Evolutionary conservation across 2,797 vertebrate species (phyloP).

Genomic region (Jordanella pulchra): DNA sequence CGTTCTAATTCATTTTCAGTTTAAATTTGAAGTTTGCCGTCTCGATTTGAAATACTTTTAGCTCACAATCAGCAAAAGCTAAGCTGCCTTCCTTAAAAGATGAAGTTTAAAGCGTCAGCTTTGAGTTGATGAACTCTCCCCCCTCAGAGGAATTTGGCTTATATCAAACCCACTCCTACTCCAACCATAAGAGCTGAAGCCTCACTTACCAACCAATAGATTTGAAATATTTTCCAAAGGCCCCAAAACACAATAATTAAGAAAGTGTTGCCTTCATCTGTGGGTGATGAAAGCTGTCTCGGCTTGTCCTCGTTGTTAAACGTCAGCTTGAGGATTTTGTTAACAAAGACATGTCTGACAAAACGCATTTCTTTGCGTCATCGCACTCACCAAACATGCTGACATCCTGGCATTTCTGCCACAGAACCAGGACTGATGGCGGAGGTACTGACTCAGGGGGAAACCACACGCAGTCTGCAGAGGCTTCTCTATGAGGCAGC

Average conservation of each 20-base stretch:
- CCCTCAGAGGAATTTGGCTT: background rate
- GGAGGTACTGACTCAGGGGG: constrained; percentile 81
- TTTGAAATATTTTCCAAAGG: background rate
- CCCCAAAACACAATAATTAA: background rate
- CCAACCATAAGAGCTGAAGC: background rate
- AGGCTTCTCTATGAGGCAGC: constrained; percentile 56
- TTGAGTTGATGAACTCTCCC: background rate
- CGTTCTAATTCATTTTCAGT: background rate
- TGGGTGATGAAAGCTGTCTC: background rate
- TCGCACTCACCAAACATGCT: constrained; percentile 80
- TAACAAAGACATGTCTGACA: background rate
- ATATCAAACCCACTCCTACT: background rate
- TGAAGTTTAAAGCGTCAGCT: background rate
- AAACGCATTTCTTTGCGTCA: constrained; percentile 2
- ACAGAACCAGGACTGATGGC: constrained; percentile 73
- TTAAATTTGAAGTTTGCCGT: background rate
- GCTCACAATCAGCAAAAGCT: background rate
- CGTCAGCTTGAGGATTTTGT: background rate
- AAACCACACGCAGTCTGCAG: constrained; percentile 68
- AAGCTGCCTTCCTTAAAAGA: background rate
- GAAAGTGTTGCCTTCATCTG: background rate
- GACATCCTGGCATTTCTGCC: constrained; percentile 85
- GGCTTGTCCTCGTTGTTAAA: constrained; percentile 3
- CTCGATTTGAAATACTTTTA: background rate
- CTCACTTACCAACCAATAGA: background rate